Evolutionary conservation across 2,113 vertebrate species (phyloP), one percentile per base, ranked within the genome.

Genomic region (Semnornis frantzii): DNA sequence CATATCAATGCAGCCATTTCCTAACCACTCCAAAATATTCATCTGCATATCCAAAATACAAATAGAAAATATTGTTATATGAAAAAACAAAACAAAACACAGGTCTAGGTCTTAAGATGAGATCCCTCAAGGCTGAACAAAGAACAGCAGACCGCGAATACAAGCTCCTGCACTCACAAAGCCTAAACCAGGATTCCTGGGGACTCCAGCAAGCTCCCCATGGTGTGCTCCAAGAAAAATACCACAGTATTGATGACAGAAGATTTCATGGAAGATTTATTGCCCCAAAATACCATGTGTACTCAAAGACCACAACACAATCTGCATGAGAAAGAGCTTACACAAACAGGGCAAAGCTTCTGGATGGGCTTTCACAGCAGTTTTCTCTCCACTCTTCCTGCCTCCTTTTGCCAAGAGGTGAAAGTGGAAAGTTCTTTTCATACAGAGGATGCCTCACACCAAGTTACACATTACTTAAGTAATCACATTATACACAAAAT

Each of bases 1-100:
- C 73, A 0, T 59, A 81, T 8, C 75, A 62, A 4, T 7, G 39
- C 57, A 52, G 2, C 64, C 27, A 6, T 30, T 85, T 68, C 44
- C 73, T n/a, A 68, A 76, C 60, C 5, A 1, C 78, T 34, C 66
- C 55, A 11, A 39, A 18, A 31, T 9, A 5, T 33, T 25, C 3
- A 46, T 20, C 44, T 28, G 63, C 39, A 23, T 2, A 52, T 10
- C 46, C 62, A 65, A 57, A 87, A 46, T 1, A 42, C 24, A 63
- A 28, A 42, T 3, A 21, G 54, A 54, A 78, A 66, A 58, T 0
- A 1, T 0, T 30, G 30, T 2, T 25, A 0, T 1, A 24, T 6
- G n/a, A 52, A 42, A 58, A 46, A 71, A 1, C 19, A 18, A 72
- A 62, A 48, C 2, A 12, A 7, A 28, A 69, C 14, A 5, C 10